phyloP scores from a whole-genome alignment of 2,888 invertebrate species.

The Notodonta ziczac region DNA sequence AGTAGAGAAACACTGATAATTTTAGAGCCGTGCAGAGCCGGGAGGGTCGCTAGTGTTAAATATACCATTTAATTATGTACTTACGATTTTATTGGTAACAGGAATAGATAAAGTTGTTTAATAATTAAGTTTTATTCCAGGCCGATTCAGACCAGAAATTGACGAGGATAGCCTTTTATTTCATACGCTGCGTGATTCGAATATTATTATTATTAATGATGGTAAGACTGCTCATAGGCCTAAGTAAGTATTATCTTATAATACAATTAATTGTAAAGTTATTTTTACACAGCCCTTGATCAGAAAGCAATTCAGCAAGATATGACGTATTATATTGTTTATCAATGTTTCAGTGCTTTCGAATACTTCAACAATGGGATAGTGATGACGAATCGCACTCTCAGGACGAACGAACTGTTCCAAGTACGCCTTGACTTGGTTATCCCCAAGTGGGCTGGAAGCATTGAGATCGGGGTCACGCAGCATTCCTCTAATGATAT shows the following conservation, averaged over 20 bases:
- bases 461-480: constrained; percentile 96
- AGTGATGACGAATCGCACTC: constrained; percentile 93
- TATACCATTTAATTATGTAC: too few species aligned
- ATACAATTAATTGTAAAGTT: constrained; percentile 7
- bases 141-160: constrained; percentile 57
- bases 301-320: not conserved
- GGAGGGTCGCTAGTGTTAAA: too few species aligned
- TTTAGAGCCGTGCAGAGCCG: too few species aligned
- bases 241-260: constrained; percentile 86
- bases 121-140: constrained; percentile 38
- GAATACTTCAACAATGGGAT: constrained; percentile 98
- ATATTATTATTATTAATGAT: constrained; percentile 95
- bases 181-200: constrained; percentile 95
- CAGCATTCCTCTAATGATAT: constrained; percentile 94
- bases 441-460: constrained; percentile 97
- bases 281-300: not conserved
- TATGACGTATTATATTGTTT: not conserved
- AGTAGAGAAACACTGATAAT: too few species aligned
- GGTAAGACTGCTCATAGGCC: constrained; percentile 96
- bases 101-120: not conserved
- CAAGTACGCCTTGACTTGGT: constrained; percentile 96
- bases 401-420: constrained; percentile 95
- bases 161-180: constrained; percentile 92
- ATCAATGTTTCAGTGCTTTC: constrained; percentile 86
- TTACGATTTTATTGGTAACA: not conserved